Evolutionary conservation across 2,888 invertebrate genomes (phyloP).

Genomic region (Euphydryas editha): DNA sequence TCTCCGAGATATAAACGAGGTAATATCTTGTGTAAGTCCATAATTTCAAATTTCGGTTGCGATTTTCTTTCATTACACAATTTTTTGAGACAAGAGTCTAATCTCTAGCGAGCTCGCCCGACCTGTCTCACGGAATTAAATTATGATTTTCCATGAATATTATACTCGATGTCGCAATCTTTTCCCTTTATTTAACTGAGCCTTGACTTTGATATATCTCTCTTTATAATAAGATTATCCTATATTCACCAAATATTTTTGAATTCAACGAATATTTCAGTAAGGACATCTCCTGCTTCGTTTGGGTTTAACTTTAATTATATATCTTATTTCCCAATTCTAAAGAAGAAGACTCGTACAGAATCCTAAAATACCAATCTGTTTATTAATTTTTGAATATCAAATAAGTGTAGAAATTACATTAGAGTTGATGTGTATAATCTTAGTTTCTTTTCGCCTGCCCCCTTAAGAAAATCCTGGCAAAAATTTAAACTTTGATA

Average conservation of each 20-base stretch:
- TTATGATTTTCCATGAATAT: constrained; percentile 82
- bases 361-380: no score
- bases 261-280: background rate
- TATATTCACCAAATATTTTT: constrained; percentile 51
- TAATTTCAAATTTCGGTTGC: constrained; percentile 71
- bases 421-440: no score
- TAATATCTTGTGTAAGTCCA: constrained; percentile 59
- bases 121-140: constrained; percentile 75
- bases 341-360: no score
- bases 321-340: no score
- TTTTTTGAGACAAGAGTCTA: constrained; percentile 71
- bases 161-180: constrained; percentile 73
- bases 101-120: constrained; percentile 63
- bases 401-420: no score
- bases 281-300: no score
- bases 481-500: no score
- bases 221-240: constrained; percentile 44
- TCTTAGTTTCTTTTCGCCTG: no score
- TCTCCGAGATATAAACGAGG: constrained; percentile 44
- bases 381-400: no score
- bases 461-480: no score
- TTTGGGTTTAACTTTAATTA: no score
- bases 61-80: constrained; percentile 72
- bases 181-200: constrained; percentile 62
- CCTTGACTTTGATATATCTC: constrained; percentile 55